Evolutionary conservation across 2,113 vertebrate species (phyloP).

Genomic region (Cyprinus carpio): DNA sequence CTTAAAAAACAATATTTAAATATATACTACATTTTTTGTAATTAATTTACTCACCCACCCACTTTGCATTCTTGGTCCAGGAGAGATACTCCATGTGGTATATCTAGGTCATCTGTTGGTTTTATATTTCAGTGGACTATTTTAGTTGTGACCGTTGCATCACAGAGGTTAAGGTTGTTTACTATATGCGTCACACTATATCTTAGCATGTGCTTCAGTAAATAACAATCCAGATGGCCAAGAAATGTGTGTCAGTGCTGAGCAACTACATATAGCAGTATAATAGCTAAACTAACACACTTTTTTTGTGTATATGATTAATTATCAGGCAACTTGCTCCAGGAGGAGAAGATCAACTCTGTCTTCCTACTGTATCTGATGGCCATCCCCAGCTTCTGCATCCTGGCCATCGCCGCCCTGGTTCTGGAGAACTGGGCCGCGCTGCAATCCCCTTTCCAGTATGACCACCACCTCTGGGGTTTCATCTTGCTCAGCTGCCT

Average conservation of each 20-base stretch:
- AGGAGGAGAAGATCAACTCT: constrained; percentile 89
- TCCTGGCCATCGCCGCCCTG: constrained; percentile 84
- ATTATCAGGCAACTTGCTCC: constrained; percentile 86
- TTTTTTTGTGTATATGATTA: background rate
- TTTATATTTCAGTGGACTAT: constrained; percentile 64
- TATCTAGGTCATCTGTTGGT: constrained; percentile 34
- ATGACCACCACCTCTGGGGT: constrained; percentile 83
- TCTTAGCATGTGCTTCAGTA: background rate
- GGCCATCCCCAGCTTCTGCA: constrained; percentile 93
- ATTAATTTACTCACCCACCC: background rate
- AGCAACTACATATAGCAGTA: background rate
- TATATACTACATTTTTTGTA: too few species aligned
- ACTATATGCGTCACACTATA: constrained; percentile 26
- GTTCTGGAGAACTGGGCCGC: constrained; percentile 83
- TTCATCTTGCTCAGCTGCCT: constrained; percentile 94
- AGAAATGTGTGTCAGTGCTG: background rate
- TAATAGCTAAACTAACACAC: background rate
- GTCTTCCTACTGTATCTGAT: constrained; percentile 91
- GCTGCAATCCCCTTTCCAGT: constrained; percentile 75
- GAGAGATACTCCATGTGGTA: background rate
- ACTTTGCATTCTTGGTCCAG: background rate
- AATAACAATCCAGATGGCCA: background rate
- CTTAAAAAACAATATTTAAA: too few species aligned
- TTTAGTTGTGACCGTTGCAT: constrained; percentile 47
- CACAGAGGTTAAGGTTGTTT: constrained; percentile 47